Evolutionary conservation across 92 coral and sea anemone genomes (phyloP).

Genomic region (Umimayanthus kanabou): DNA sequence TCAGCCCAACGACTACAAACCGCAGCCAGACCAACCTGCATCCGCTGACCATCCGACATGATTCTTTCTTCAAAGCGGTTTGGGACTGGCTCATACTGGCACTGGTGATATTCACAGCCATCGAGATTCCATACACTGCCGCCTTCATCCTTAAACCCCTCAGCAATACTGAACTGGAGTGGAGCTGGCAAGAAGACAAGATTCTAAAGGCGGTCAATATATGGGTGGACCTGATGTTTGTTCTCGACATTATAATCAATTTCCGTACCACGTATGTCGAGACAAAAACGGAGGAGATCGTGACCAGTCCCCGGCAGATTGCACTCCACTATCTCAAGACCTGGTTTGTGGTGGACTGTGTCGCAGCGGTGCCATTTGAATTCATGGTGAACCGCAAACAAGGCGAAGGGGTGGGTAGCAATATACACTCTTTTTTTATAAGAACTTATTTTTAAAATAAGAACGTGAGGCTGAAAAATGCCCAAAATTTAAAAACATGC

Average conservation of each 20-base stretch:
- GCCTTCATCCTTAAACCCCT: constrained; percentile 67
- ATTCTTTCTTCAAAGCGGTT: constrained; percentile 92
- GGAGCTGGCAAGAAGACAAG: constrained; percentile 39
- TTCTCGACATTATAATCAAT: constrained; percentile 85
- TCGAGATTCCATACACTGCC: constrained; percentile 94
- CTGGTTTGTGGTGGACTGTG: constrained; percentile 94
- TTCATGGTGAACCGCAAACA: constrained; percentile 57
- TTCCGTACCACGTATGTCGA: constrained; percentile 91
- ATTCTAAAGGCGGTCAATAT: constrained; percentile 68
- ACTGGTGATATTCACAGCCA: constrained; percentile 93
- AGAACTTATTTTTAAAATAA: too few relatives aligned
- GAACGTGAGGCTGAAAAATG: too few relatives aligned
- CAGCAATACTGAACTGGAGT: constrained; percentile 35
- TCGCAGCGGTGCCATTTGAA: constrained; percentile 97
- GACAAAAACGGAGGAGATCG: constrained; percentile 62
- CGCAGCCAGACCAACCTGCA: constrained; percentile 74
- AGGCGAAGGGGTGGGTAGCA: constrained; percentile 49
- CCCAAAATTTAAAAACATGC: too few relatives aligned
- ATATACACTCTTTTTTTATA: too few relatives aligned
- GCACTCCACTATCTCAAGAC: constrained; percentile 88
- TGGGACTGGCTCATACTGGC: constrained; percentile 96
- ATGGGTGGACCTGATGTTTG: constrained; percentile 89
- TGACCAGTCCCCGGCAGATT: constrained; percentile 75
- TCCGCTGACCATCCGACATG: constrained; percentile 90
- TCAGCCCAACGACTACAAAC: constrained; percentile 75